These are phyloP conservation scores for Pogona vitticeps DNA, from an alignment of 2,113 vertebrate species.

Conservation along the genomic window DNA sequence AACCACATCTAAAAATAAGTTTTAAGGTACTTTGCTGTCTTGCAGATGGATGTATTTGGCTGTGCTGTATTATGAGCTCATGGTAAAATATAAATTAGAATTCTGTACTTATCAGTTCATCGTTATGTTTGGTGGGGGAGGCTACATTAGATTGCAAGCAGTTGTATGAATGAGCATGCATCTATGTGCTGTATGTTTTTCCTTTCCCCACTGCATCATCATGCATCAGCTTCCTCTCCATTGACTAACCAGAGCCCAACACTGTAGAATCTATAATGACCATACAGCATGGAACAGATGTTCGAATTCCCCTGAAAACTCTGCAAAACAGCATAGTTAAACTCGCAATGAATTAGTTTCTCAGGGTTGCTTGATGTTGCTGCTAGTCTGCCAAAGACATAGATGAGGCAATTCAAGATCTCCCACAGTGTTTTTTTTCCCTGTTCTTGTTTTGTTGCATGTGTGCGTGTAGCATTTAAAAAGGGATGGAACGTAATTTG, in stretches of 20 bases:
- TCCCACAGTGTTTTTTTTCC: not conserved
- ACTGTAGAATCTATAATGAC: not conserved
- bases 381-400: not conserved
- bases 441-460: too few species aligned
- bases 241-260: not conserved
- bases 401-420: not conserved
- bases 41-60: too few species aligned
- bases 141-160: not conserved
- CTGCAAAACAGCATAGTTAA: not conserved
- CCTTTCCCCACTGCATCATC: not conserved
- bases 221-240: not conserved
- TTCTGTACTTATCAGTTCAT: too few species aligned
- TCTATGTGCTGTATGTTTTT: not conserved
- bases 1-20: too few species aligned
- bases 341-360: not conserved
- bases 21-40: too few species aligned
- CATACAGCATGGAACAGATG: not conserved
- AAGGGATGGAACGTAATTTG: not conserved
- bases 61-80: too few species aligned
- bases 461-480: conserved; percentile 6
- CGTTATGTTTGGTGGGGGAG: not conserved
- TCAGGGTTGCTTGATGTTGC: not conserved
- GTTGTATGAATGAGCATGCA: not conserved
- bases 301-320: not conserved
- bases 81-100: too few species aligned